These are phyloP conservation scores for Heteropelma amictum DNA, from an alignment of 2,888 invertebrate genomes.

Conservation along the genomic window DNA sequence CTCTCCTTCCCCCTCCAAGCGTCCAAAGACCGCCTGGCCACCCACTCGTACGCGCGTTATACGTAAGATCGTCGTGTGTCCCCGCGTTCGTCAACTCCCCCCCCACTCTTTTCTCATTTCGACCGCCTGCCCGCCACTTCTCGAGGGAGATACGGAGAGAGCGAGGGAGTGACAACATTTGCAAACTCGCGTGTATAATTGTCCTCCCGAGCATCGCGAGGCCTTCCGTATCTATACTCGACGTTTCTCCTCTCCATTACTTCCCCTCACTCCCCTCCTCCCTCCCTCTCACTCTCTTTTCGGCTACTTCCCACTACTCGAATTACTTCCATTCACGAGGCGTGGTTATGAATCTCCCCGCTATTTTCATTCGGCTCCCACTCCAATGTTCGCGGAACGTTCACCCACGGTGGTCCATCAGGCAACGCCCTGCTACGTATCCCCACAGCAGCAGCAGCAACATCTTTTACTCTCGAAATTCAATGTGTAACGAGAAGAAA, in stretches of 20 bases:
- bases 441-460: too few species aligned
- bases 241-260: background rate
- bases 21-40: constrained; percentile 31
- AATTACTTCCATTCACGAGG: constrained; percentile 42
- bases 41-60: constrained; percentile 56
- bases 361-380: constrained; percentile 14
- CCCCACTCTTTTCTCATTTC: constrained; percentile 57
- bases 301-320: constrained; percentile 1
- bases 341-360: constrained; percentile 50
- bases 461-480: constrained; percentile 18
- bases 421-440: constrained; percentile 56
- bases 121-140: constrained; percentile 53
- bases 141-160: background rate
- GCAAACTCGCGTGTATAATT: constrained; percentile 74
- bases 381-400: background rate
- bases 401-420: constrained; percentile 48
- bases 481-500: background rate
- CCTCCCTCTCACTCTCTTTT: constrained; percentile 24
- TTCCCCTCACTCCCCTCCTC: constrained; percentile 26
- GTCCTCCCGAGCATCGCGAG: constrained; percentile 61
- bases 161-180: constrained; percentile 58
- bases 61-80: constrained; percentile 66
- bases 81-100: constrained; percentile 38
- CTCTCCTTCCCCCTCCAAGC: constrained; percentile 36
- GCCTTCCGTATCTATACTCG: too few species aligned